These are phyloP conservation scores for Diarsia rubi DNA, from an alignment of 2,888 invertebrate species.

Conservation along the genomic window DNA sequence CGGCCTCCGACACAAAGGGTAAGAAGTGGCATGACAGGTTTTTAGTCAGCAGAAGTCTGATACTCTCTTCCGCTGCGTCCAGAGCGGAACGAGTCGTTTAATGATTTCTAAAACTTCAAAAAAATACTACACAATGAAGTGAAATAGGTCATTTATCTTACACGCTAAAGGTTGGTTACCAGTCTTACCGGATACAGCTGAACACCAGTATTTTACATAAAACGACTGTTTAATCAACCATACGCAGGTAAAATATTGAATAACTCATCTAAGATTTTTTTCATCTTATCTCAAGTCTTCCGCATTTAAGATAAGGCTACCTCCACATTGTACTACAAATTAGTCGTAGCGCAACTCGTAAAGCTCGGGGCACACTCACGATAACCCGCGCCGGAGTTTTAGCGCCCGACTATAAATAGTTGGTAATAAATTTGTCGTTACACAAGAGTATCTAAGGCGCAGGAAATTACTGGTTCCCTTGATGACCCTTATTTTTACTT, in stretches of 20 bases:
- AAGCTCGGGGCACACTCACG: slow-evolving; percentile 65
- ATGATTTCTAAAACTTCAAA: too few species aligned
- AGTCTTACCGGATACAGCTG: neutral
- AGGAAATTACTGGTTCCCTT: slow-evolving; percentile 75
- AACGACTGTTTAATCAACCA: neutral
- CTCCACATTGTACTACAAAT: slow-evolving; percentile 65
- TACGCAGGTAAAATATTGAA: slow-evolving; percentile 36
- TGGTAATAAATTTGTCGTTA: slow-evolving; percentile 78
- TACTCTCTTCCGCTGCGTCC: too few species aligned
- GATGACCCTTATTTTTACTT: slow-evolving; percentile 72
- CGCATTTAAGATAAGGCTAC: slow-evolving; percentile 68
- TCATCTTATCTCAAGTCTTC: slow-evolving; percentile 51
- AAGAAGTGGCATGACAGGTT: too few species aligned
- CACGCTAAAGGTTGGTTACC: neutral
- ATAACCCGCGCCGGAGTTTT: slow-evolving; percentile 66
- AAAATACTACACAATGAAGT: neutral
- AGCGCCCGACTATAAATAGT: slow-evolving; percentile 75
- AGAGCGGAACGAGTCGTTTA: too few species aligned
- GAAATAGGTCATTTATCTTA: too few species aligned
- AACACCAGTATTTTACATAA: neutral
- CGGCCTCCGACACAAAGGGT: too few species aligned
- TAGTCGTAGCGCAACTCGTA: slow-evolving; percentile 65
- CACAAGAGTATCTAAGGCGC: slow-evolving; percentile 68
- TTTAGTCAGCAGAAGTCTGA: too few species aligned
- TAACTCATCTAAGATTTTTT: slow-evolving; percentile 23